Percentiles rank a stretch among this genome's conserved stretches.
phyloP scores from a whole-genome alignment of 2,888 invertebrate species.

The Rhyacophila evoluta region DNA sequence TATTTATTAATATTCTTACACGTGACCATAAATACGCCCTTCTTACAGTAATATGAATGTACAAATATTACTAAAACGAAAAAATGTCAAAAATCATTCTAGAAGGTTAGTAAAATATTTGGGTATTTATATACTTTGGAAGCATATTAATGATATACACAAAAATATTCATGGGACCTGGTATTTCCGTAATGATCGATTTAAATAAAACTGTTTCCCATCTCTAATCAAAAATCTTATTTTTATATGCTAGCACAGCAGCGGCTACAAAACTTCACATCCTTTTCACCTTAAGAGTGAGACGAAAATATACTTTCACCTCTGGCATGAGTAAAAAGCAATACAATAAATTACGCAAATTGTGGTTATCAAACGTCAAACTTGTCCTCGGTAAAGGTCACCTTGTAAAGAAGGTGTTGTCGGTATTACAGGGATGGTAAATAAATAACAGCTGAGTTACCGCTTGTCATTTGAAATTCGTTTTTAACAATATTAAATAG shows the following conservation, averaged over 20 bases:
- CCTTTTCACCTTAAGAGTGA: neutral
- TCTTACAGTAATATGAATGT: too few relatives aligned
- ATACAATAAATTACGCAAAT: conserved; percentile 1
- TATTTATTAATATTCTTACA: too few relatives aligned
- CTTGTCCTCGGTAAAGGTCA: conserved; percentile 37
- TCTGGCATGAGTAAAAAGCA: neutral
- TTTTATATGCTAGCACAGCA: neutral
- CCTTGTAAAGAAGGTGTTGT: conserved; percentile 31
- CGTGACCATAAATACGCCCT: too few relatives aligned
- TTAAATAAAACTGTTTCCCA: neutral
- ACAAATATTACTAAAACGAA: too few relatives aligned
- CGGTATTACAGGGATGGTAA: conserved; percentile 10
- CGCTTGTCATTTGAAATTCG: neutral
- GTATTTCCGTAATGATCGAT: too few relatives aligned
- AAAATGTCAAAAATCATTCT: too few relatives aligned
- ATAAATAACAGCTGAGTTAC: conserved; percentile 11
- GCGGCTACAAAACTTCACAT: neutral
- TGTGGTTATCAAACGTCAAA: conserved; percentile 46
- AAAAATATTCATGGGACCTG: too few relatives aligned
- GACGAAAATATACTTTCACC: neutral
- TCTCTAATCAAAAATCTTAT: neutral
- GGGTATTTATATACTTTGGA: too few relatives aligned
- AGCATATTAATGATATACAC: too few relatives aligned
- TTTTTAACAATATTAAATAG: too few relatives aligned
- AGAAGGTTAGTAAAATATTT: too few relatives aligned